Evolutionary conservation across 2,113 vertebrate genomes (phyloP), one percentile per base, ranked within the genome.

Genomic region (Arenaria interpres): DNA sequence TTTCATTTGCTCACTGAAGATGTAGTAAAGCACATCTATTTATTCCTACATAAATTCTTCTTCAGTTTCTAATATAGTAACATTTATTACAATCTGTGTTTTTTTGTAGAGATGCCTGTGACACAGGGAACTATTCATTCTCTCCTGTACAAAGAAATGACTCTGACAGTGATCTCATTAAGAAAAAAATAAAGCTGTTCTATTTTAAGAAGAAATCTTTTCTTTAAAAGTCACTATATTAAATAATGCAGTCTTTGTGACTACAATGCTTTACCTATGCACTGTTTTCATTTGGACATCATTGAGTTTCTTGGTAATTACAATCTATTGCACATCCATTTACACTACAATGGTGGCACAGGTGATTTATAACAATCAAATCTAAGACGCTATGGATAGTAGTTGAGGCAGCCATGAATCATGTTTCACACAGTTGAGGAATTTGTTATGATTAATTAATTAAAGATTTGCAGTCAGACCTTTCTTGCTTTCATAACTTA

Each of bases 361-460:
- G n/a, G 41, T 68, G 67, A 57, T 83, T 95, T 94, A 54, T 82
- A 74, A 95, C 93, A 95, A 77, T 96, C 88, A 93, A 76, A 85
- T 90, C 71, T 79, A 81, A 92, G 88, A 51, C 75, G 35, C 18
- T 92, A 9, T 41, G 45, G 30, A 75, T 67, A 69, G 23, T 73
- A 93, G 56, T 95, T 78, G 90, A 72, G 62, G n/a, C 59, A 95
- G 35, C 76, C 27, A 95, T 81, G n/a, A 96, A 84, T 57, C 66
- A 78, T 63, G 33, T 66, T 93, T 77, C 85, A 68, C n/a, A 68
- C 75, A 84, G 37, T 10, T 92, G 56, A 60, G 94, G 28, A 86
- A 84, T 92, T 95, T 90, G 12, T 23, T 87, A 20, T 95, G 72
- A 95, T 86, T 96, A 93, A 88, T 82, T 74, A 33, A 93, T 95